Base-by-base conservation (phyloP, 1,140 invertebrate genomes). In the Mactra quadrangularis region DNA sequence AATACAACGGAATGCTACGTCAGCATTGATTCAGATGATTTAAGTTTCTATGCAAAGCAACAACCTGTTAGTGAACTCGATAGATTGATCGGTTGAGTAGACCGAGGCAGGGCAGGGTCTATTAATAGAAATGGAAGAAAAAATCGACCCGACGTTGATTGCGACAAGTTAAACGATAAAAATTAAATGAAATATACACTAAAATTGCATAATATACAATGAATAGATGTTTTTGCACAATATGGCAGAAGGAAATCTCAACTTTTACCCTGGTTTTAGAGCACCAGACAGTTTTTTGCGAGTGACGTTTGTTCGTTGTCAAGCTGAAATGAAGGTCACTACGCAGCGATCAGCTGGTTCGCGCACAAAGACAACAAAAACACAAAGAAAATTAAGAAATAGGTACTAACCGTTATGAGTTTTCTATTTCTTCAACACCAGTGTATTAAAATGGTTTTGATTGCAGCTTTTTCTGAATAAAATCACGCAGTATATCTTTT, bases 251-350 rank as follows among this genome's bases (percentile, higher is more conserved):
- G 57, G 11, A 47, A 62, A 41, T 27, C 29, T 41, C 11, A 1
- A 2, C 15, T 47, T 13, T 50, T 25, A 13, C 0, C 4, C 27
- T 77, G 45, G 27, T 25, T 62, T 38, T 38, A 25, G 6, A 3
- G 19, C 41, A 77, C 11, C 3, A 52, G 50, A 27, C 19, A 15
- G 35, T 60, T 77, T 77, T 60, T 55, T 50, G 7, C 60, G 15
- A 47, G 17, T 77, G 74, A 77, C 74, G 60, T 77, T 77, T 77
- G 25, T 27, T 38, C 55, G 74, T 77, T 62, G 74, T 77, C 74
- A 77, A 77, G 74, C 59, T 55, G n/a, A 53, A n/a, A 47, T 77
- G 74, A 77, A 77, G 74, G 74, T 77, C 74, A 64, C 27, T 50
- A 52, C 59, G 53, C n/a, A 41, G 31, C 41, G 53, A 77, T 77